Base-by-base conservation (phyloP, 37 sponge, comb jelly and placozoan species). In the Cladorhizidae sp. region DNA sequence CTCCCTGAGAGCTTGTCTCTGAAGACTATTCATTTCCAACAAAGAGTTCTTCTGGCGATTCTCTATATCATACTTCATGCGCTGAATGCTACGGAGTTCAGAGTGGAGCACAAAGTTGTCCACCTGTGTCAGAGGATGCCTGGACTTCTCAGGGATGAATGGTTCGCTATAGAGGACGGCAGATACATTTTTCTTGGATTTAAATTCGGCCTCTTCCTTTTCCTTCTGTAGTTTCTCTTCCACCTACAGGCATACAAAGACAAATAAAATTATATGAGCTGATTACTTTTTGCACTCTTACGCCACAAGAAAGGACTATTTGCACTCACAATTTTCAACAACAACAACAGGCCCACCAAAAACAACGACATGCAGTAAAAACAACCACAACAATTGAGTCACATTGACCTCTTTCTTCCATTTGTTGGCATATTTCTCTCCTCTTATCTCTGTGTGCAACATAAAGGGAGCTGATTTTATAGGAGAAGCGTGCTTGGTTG, bases 361-460 rank as follows among this genome's bases (percentile, higher is more conserved):
- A 45, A 9, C 9, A 45, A 9, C 49, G 9, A 12, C 5, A 45
- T 45, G 9, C 5, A 45, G 9, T 45, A 45, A 9, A 12, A 45
- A 45, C 49, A 9, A 9, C 5, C 9, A 5, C 49, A 45, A 45
- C 49, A 45, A 45, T 45, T 45, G 49, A 45, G 9, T 12, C 49
- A 45, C 8, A 9, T 12, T 45, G 9, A 93, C 94, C 90, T 86
- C 75, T 54, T 83, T 70, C 36, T 75, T 56, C 37, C 78, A 87
- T 23, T 86, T 73, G 23, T 31, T 56, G 50, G 67, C 54, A 37
- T 89, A 45, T 39, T 89, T 58, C 23, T 72, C 36, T 33, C 87
- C 90, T 54, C 90, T 74, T 3, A 75, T n/a, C 14, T 86, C 87
- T 23, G 94, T 80, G 45, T 83, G 70, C 0, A 93, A 84, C n/a